These are phyloP conservation scores for Stictonetta naevosa DNA, from an alignment of 2,113 vertebrate genomes.

Conservation along the genomic window DNA sequence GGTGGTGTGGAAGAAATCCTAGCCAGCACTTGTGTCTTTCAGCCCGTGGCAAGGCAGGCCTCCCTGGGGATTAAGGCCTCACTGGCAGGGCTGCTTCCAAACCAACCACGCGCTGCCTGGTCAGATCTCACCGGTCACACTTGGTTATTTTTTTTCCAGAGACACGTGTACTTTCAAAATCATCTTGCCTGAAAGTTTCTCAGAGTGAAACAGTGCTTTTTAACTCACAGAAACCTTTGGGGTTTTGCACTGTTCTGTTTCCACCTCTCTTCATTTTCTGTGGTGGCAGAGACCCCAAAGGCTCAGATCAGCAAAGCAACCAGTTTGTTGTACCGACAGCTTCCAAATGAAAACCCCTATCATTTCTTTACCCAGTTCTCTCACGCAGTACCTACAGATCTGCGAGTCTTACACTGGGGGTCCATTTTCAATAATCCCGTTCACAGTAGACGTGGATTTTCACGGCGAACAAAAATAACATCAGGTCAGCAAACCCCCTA, in stretches of 20 bases:
- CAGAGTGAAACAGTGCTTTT: slow-evolving; percentile 31
- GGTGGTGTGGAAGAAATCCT: rapidly evolving
- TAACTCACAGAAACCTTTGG: neutral
- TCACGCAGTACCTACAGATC: neutral
- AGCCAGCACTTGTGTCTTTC: neutral
- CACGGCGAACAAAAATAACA: neutral
- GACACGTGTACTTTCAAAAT: neutral
- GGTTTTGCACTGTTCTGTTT: neutral
- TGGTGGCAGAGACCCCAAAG: neutral
- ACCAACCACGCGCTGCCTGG: rapidly evolving
- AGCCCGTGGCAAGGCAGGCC: neutral
- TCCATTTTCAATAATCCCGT: neutral
- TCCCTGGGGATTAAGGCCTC: neutral
- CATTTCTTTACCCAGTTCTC: neutral
- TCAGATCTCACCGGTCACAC: neutral
- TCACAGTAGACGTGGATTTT: neutral
- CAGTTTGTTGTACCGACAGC: neutral
- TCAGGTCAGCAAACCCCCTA: rapidly evolving
- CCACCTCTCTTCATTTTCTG: neutral
- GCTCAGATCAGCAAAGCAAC: neutral
- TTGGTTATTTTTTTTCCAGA: neutral
- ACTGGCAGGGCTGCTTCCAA: rapidly evolving
- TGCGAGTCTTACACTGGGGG: neutral
- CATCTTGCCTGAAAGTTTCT: neutral
- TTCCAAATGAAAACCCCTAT: neutral